Conservation (phyloP, 2,113 vertebrate species). For the Epinephelus cyanopodus region DNA sequence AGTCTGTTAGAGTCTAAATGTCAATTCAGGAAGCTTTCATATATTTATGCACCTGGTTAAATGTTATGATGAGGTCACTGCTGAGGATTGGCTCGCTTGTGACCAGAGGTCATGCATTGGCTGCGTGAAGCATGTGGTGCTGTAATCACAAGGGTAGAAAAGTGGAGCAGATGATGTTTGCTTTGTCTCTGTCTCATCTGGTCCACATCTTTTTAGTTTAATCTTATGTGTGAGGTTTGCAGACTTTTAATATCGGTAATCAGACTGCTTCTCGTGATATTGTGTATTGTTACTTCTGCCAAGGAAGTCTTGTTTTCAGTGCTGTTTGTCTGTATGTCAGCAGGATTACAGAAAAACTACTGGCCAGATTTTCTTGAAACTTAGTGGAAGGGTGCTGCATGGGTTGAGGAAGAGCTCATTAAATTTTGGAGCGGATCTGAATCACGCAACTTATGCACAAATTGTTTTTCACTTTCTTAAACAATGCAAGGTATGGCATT, state of each 20-base stretch:
- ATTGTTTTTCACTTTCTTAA: too few relatives aligned
- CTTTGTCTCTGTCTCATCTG: slow-evolving; percentile 8
- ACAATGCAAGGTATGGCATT: too few relatives aligned
- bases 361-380: too few relatives aligned
- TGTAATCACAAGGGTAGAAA: background rate
- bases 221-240: background rate
- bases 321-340: background rate
- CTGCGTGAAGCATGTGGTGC: slow-evolving; percentile 16
- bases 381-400: background rate
- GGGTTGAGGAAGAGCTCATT: background rate
- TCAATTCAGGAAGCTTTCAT: slow-evolving; percentile 17
- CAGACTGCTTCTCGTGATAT: background rate
- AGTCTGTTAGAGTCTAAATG: slow-evolving; percentile 9
- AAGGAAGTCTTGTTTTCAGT: too few relatives aligned
- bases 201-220: slow-evolving; percentile 9
- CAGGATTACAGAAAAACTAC: too few relatives aligned
- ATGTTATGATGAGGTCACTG: slow-evolving; percentile 45
- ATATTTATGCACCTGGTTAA: slow-evolving; percentile 59
- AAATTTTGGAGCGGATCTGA: too few relatives aligned
- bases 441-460: too few relatives aligned
- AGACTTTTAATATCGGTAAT: background rate
- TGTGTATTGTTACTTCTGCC: background rate
- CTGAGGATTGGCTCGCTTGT: slow-evolving; percentile 23
- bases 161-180: slow-evolving; percentile 22
- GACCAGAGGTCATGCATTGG: background rate